Percentiles rank a stretch among this genome's conserved stretches.
Evolutionary conservation across 2,888 invertebrate species (phyloP).

Genomic region (Leucophenga montana): DNA sequence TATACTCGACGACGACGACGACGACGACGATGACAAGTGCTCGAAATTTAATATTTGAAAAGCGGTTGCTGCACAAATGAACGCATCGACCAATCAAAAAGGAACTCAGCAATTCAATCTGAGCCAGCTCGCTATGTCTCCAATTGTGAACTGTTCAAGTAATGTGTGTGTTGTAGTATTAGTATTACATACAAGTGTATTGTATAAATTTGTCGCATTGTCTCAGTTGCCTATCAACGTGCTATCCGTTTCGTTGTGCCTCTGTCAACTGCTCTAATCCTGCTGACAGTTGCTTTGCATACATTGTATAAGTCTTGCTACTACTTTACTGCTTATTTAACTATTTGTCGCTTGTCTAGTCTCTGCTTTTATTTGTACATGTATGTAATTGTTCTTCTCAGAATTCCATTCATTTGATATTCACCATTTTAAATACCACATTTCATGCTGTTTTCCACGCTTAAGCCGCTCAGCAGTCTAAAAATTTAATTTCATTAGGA

Average conservation of each 20-base stretch:
- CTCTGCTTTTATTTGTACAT: not conserved
- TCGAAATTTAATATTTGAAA: slow-evolving; percentile 19
- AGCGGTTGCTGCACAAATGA: not conserved
- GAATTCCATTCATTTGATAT: not conserved
- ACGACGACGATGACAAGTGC: not conserved
- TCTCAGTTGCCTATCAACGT: too few species aligned
- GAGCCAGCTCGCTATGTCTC: too few species aligned
- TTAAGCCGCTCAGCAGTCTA: too few species aligned
- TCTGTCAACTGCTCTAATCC: slow-evolving; percentile 15
- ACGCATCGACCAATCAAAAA: not conserved
- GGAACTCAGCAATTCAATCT: too few species aligned
- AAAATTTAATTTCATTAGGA: too few species aligned
- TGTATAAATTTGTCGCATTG: too few species aligned
- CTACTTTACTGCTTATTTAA: not conserved
- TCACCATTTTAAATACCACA: slow-evolving; percentile 5
- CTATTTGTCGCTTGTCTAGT: not conserved
- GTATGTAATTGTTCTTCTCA: not conserved
- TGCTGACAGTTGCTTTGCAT: slow-evolving; percentile 21
- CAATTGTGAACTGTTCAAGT: too few species aligned
- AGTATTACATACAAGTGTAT: too few species aligned
- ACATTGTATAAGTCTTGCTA: not conserved
- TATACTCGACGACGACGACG: too few species aligned
- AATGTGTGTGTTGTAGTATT: too few species aligned
- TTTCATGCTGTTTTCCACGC: not conserved
- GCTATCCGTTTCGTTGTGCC: not conserved